Conservation (phyloP, 2,888 invertebrate species). For the Ptycholaimellus sp. region DNA sequence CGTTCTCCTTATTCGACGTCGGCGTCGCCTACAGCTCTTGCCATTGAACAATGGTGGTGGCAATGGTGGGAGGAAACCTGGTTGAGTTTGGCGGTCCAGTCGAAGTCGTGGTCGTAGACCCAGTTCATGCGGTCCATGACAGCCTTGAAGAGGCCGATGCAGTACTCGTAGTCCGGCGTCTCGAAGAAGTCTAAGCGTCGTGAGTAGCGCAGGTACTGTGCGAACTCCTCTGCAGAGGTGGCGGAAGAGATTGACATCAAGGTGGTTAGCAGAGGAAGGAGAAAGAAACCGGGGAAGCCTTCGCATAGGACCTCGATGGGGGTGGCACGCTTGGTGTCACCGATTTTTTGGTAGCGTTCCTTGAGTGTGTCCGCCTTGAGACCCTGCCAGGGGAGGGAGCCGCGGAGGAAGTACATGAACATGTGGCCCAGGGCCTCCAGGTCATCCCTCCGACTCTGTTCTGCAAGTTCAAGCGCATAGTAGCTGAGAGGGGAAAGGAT, state of each 20-base stretch:
- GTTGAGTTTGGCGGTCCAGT: conserved; percentile 24
- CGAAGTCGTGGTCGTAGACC: conserved; percentile 24
- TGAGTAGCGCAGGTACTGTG: conserved; percentile 89
- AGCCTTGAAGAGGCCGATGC: conserved; percentile 22
- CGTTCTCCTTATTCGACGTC: background rate
- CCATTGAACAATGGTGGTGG: background rate
- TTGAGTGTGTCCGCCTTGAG: conserved; percentile 97
- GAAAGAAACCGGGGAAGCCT: conserved; percentile 37
- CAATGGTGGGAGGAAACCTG: conserved; percentile 9
- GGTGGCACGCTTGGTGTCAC: conserved; percentile 95
- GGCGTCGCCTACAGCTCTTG: background rate
- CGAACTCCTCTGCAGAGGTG: conserved; percentile 61
- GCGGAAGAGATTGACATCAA: background rate
- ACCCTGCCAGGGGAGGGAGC: conserved; percentile 98
- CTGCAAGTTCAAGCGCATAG: too few relatives aligned
- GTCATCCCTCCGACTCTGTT: conserved; percentile 1
- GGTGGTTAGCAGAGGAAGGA: background rate
- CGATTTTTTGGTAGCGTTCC: conserved; percentile 98
- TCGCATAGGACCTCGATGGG: conserved; percentile 69
- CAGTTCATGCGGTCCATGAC: conserved; percentile 20
- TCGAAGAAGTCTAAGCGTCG: conserved; percentile 92
- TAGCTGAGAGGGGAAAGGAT: too few relatives aligned
- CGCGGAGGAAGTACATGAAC: conserved; percentile 99
- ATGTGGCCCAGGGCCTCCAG: conserved; percentile 97
- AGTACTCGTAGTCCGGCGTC: conserved; percentile 94